Percentiles rank a stretch among this genome's conserved stretches.
These are phyloP conservation scores for Drosophila ercepeae DNA, from an alignment of 1,140 invertebrate genomes.

Conservation along the genomic window DNA sequence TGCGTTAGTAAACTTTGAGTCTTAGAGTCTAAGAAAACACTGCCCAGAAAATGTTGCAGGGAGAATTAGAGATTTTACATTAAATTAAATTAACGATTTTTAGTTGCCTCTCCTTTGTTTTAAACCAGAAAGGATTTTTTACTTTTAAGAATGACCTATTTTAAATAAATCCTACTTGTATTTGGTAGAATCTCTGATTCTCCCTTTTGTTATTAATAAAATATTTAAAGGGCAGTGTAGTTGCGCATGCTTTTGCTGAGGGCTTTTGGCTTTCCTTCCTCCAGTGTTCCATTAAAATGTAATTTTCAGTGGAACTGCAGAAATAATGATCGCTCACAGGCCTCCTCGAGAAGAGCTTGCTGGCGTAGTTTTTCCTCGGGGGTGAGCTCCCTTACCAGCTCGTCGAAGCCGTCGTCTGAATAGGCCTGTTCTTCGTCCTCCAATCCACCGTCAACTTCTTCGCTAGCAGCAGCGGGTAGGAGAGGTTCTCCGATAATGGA, in stretches of 20 bases:
- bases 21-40: slow-evolving; percentile 61
- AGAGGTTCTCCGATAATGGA: slow-evolving; percentile 87
- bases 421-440: slow-evolving; percentile 51
- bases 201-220: background rate
- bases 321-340: slow-evolving; percentile 75
- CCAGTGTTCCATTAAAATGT: background rate
- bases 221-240: slow-evolving; percentile 19
- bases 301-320: slow-evolving; percentile 50
- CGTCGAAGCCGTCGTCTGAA: slow-evolving; percentile 77
- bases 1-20: slow-evolving; percentile 75
- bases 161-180: background rate
- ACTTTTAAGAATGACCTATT: background rate
- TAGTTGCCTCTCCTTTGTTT: background rate
- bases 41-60: slow-evolving; percentile 4
- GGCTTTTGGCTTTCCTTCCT: slow-evolving; percentile 48
- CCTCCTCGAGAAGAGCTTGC: slow-evolving; percentile 71
- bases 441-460: slow-evolving; percentile 37
- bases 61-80: background rate
- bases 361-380: slow-evolving; percentile 69
- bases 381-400: slow-evolving; percentile 61
- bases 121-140: background rate
- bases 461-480: slow-evolving; percentile 52
- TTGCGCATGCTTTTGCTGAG: slow-evolving; percentile 59
- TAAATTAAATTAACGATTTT: background rate
- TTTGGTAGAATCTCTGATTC: background rate